These are phyloP conservation scores for Microctenopoma stevenorrisi DNA, from an alignment of 2,797 vertebrate species.

Conservation along the genomic window DNA sequence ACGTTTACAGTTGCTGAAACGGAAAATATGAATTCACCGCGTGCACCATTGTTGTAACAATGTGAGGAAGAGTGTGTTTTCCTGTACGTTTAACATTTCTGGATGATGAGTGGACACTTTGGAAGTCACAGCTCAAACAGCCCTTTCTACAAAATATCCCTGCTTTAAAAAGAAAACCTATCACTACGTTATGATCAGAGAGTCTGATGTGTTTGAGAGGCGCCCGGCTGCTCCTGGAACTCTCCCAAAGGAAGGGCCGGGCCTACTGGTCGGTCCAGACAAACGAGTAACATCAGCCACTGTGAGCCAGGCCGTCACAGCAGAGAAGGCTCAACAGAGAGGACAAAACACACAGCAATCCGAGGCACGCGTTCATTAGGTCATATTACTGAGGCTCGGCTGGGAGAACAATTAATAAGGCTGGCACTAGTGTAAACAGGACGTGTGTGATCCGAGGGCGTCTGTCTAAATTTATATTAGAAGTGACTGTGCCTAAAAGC, in stretches of 20 bases:
- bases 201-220: conserved; percentile 26
- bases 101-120: neutral
- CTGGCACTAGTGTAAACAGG: conserved; percentile 49
- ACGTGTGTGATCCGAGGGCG: conserved; percentile 1
- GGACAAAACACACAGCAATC: conserved; percentile 52
- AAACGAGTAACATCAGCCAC: conserved; percentile 59
- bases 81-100: neutral
- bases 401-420: conserved; percentile 56
- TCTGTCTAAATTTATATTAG: conserved; percentile 43
- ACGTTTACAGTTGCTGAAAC: neutral
- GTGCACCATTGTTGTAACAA: neutral
- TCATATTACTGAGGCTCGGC: conserved; percentile 54
- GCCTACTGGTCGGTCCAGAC: conserved; percentile 68
- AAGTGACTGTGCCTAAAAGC: conserved; percentile 33
- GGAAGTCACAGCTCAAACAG: conserved; percentile 6
- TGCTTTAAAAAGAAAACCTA: conserved; percentile 10
- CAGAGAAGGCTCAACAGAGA: conserved; percentile 30
- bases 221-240: conserved; percentile 52
- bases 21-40: neutral
- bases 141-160: neutral
- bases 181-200: conserved; percentile 38
- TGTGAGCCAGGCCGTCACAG: conserved; percentile 53
- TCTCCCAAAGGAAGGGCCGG: conserved; percentile 63
- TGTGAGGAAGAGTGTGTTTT: neutral
- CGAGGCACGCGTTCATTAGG: conserved; percentile 36